A percentile compares a stretch with the other conserved stretches of the same genome.
Conservation (phyloP, 1,140 invertebrate genomes). For the Penaeus japonicus region DNA sequence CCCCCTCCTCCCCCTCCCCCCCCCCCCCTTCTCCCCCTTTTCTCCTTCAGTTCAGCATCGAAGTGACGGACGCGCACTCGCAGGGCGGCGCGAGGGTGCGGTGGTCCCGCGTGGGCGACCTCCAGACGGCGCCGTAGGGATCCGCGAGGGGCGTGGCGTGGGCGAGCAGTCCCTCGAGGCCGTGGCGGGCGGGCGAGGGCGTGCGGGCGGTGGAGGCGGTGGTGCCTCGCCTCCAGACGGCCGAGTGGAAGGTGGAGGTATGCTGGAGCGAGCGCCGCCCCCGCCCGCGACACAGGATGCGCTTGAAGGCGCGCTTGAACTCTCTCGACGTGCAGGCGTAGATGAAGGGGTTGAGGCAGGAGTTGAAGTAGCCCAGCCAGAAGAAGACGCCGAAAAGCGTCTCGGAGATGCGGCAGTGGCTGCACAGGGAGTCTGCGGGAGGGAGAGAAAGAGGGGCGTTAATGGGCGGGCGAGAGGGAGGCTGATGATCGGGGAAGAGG, state of each 20-base stretch:
- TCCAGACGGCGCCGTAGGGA: constrained; percentile 41
- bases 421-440: constrained; percentile 66
- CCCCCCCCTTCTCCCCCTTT: not conserved
- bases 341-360: constrained; percentile 76
- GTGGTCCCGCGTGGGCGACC: not conserved
- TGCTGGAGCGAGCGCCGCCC: constrained; percentile 16
- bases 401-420: constrained; percentile 64
- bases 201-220: constrained; percentile 24
- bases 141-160: constrained; percentile 34
- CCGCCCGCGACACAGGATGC: constrained; percentile 63
- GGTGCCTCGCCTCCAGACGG: constrained; percentile 37
- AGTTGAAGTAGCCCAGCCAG: constrained; percentile 79
- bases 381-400: constrained; percentile 69
- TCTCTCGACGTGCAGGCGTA: constrained; percentile 72
- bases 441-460: not conserved
- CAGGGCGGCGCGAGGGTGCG: not conserved
- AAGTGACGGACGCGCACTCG: constrained; percentile 28
- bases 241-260: constrained; percentile 58
- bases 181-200: constrained; percentile 31
- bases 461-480: too few species aligned
- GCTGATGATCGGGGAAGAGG: too few species aligned
- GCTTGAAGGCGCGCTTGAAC: constrained; percentile 69
- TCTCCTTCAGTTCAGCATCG: constrained; percentile 23
- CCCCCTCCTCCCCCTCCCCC: not conserved
- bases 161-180: constrained; percentile 39